Base-by-base conservation (phyloP, 2,888 invertebrate genomes). In the Acrocera orbiculus region DNA sequence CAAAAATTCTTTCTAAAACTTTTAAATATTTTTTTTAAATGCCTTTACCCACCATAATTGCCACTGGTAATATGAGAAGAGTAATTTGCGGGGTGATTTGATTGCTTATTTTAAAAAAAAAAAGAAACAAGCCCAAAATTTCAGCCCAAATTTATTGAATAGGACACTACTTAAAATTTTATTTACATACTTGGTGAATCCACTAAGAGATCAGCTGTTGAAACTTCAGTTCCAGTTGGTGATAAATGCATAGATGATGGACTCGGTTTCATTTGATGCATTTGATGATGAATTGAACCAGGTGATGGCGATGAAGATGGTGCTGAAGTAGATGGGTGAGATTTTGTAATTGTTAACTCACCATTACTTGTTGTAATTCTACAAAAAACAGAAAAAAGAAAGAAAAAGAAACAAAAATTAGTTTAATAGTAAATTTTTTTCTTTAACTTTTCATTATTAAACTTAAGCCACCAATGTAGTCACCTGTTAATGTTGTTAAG, bases 301-400 rank as follows among this genome's bases (percentile, higher is more conserved):
- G 52, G 50, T 11, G 52, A 49, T 27, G 40, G 42, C 11, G 23
- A 11, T 38, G 49, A 48, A 5, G 34, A 9, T 17, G 34, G 34
- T 14, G 15, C 29, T 14, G 17, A 38, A 32, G 53, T 56, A 29
- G 68, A 67, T 34, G 70, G 72, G 49, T 76, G 71, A 25, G 79
- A 76, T 46, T 82, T 80, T 40, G 80, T 80, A 50, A 83, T 81
- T 37, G 80, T 81, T 43, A 83, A 70, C 63, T 85, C 83, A 20
- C 81, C 80, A 52, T 83, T 83, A 44, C 73, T 74, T 41, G 78
- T 68, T 41, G 76, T 71, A 46, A 80, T 67, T 66, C 80, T 72
- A 60, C 24, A 51, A 28, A 14, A 28, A 16, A 8, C 19, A 24
- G 15, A 15, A 11, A 28, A 22, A 23, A 17, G n/a, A 16, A 6